Base-by-base conservation (phyloP, 53 echinoderm and acorn worm genomes). In the Astropecten irregularis region DNA sequence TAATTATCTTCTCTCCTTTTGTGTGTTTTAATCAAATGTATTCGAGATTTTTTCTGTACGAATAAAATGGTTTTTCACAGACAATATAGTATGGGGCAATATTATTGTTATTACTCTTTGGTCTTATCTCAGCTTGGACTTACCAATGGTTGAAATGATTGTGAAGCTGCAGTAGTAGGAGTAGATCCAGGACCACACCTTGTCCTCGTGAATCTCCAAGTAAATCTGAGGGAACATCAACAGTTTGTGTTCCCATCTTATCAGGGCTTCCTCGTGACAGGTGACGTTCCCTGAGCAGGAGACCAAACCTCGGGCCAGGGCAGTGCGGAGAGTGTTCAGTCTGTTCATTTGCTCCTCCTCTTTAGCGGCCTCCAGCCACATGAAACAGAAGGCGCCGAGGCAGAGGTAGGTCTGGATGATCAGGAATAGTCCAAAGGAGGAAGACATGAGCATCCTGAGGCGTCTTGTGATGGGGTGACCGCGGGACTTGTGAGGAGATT, bases 141-240 rank as follows among this genome's bases (percentile, higher is more conserved):
- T 83, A 90, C 93, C 93, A 64, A 93, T 93, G 19, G 93, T 93
- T 46, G 93, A 84, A 38, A 93, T 90, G 26, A 85, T 66, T 33
- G 93, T 87, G 40, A 93, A 93, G 40, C 93, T 84, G 36, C 85
- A 90, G 55, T 90, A 90, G 64, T 90, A 93, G 3, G 93, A 69
- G 37, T 87, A 88, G 22, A 71, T 70, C 53, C 86, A 93, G 33
- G 84, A 77, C 93, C 93, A 93, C 2, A 93, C 40, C 1, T 31
- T 34, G 0, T 69, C 53, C 3, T 13, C 9, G 30, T 72, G 70
- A 37, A 89, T 49, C 37, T 90, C 74, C n/a, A 66, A n/a, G 65
- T 74, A 85, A 29, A 83, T 68, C 19, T 76, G 39, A 19, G 93
- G 93, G 52, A 77, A 89, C 21, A 56, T 42, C 15, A 76, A 2